Base-by-base conservation (phyloP, 1,140 invertebrate species). In the Grapholita molesta region DNA sequence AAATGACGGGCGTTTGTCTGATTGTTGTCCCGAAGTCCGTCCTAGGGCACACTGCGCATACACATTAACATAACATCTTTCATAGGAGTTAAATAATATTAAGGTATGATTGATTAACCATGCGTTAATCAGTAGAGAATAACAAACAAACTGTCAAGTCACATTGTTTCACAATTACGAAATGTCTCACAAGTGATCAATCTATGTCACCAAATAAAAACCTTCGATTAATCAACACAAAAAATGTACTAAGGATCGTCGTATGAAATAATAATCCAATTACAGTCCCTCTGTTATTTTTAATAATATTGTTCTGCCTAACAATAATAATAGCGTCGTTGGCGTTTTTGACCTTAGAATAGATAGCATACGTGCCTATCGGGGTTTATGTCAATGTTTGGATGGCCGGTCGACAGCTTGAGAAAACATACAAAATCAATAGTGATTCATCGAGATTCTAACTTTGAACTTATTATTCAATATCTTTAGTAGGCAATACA, bases 401-500 rank as follows among this genome's bases (percentile, higher is more conserved):
- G 75, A 77, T 77, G 70, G 42, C 24, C 33, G 33, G 71, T 64
- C 57, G 68, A 69, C 66, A 73, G 68, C 72, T 69, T 71, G 74
- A 52, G 66, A 73, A 79, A 79, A 81, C 74, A 74, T 68, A 15
- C 68, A 77, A 76, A 79, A 80, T 75, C 73, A 83, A 81, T 69
- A 78, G 67, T 82, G 79, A 83, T 70, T 81, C 81, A 83, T 71
- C 61, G 25, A 28, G 4, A 61, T 32, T 61, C 55, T 61, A 30
- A 61, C 55, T 61, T 61, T 61, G 25, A 28, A 30, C 25, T 28
- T 28, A 12, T 28, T 55, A 55, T 55, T 48, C 18, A 48, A 48
- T 48, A 48, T 7, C 42, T 48, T 15, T 1, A 38, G 35, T 38
- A 38, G 35, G 3, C 9, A 0, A 12, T n/a, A 0, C 12, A 2